Conservation (phyloP, 2,113 vertebrate species). For the Thryonomys swinderianus region DNA sequence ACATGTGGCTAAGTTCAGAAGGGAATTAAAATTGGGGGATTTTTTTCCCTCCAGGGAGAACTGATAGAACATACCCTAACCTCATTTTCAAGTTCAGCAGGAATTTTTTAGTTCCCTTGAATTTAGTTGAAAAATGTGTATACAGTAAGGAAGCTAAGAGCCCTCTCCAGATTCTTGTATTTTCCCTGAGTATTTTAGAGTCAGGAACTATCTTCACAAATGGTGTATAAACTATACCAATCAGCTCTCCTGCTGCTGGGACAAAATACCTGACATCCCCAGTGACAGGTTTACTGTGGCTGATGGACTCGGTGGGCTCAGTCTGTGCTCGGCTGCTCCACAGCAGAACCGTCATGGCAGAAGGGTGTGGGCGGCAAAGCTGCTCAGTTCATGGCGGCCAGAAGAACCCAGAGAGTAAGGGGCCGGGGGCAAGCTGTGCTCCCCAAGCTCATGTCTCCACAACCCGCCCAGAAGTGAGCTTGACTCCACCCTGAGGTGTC, state of each 20-base stretch:
- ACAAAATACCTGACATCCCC: not conserved
- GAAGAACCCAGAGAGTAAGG: not conserved
- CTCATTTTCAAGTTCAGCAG: conserved; percentile 64
- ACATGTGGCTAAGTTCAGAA: conserved; percentile 79
- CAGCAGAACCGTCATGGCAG: not conserved
- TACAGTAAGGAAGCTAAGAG: not conserved
- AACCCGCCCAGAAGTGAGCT: not conserved
- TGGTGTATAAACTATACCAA: accelerated
- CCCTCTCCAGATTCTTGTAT: not conserved
- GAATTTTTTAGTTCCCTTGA: conserved; percentile 50
- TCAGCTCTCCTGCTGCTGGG: not conserved
- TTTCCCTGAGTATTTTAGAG: not conserved
- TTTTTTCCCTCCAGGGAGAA: conserved; percentile 66
- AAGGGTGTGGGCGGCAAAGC: not conserved
- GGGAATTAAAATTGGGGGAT: conserved; percentile 74
- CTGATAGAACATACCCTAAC: conserved; percentile 56
- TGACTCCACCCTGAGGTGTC: not conserved
- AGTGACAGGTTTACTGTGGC: no score
- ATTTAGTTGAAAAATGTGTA: conserved; percentile 45
- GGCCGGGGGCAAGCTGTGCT: not conserved
- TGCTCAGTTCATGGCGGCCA: not conserved
- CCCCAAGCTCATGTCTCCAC: not conserved
- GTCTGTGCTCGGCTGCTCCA: not conserved
- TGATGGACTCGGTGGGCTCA: not conserved
- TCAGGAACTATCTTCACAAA: not conserved